Conservation (phyloP, 2,113 vertebrate species). For the Calidris pugnax region DNA sequence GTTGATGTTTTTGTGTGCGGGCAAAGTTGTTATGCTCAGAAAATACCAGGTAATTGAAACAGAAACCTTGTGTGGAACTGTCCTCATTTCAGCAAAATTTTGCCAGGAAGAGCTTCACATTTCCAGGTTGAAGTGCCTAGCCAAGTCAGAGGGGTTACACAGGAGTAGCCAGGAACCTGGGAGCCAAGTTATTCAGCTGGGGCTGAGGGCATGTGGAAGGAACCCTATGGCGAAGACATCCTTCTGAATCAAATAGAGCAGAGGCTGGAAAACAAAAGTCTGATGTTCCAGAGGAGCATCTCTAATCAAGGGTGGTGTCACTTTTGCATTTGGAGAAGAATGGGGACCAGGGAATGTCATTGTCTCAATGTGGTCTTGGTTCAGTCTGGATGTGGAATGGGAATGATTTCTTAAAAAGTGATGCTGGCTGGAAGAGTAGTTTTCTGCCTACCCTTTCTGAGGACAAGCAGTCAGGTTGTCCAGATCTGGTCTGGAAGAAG, state of each 20-base stretch:
- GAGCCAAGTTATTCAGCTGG: background rate
- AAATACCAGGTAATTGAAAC: constrained; percentile 6
- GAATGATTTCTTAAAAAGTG: background rate
- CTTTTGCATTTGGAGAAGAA: background rate
- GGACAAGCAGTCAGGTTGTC: background rate
- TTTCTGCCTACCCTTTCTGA: background rate
- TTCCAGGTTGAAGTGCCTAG: background rate
- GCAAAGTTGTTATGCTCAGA: background rate
- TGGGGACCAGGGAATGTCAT: background rate
- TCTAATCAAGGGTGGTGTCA: background rate
- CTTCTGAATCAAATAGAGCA: background rate
- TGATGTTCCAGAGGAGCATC: background rate
- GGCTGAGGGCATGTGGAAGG: background rate
- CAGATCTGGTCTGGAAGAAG: background rate
- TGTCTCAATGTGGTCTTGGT: background rate
- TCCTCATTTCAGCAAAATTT: background rate
- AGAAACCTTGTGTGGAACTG: background rate
- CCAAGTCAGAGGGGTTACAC: background rate
- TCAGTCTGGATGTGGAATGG: background rate
- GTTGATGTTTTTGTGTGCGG: background rate
- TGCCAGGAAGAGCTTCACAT: background rate
- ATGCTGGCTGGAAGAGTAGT: background rate
- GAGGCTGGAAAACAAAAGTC: background rate
- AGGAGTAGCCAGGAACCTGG: background rate
- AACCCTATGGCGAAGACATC: background rate